Conservation (phyloP, 2,797 vertebrate species). For the Hippoglossus hippoglossus region DNA sequence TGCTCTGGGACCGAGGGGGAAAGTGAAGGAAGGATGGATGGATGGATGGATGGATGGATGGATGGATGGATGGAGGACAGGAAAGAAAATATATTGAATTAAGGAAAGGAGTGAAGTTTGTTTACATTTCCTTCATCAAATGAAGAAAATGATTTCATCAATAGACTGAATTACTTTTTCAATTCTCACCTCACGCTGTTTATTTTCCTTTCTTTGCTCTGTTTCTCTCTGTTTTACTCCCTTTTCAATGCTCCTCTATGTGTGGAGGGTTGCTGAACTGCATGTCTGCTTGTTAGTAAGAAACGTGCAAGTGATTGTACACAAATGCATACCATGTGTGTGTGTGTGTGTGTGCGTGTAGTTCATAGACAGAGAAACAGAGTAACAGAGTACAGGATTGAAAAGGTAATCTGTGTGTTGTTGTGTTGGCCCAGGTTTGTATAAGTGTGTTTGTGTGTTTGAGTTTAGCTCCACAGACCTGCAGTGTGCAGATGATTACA, state of each 20-base stretch:
- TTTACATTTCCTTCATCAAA: constrained; percentile 77
- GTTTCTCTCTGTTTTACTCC: constrained; percentile 36
- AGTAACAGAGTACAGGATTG: constrained; percentile 12
- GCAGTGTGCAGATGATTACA: constrained; percentile 75
- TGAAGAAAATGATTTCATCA: constrained; percentile 74
- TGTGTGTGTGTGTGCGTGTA: background rate
- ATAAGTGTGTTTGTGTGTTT: constrained; percentile 32
- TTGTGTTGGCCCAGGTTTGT: background rate
- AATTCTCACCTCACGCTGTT: constrained; percentile 41
- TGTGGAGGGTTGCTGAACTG: constrained; percentile 64
- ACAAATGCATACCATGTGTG: constrained; percentile 3
- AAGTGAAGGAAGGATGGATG: constrained; percentile 32
- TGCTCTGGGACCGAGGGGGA: constrained; percentile 22
- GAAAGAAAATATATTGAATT: constrained; percentile 67
- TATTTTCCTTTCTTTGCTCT: constrained; percentile 54
- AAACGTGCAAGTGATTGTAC: constrained; percentile 10
- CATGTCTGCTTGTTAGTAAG: constrained; percentile 48
- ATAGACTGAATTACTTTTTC: constrained; percentile 69
- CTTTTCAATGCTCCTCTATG: constrained; percentile 20
- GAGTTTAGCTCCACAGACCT: constrained; percentile 52
- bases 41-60: constrained; percentile 23
- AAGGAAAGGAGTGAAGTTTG: constrained; percentile 60
- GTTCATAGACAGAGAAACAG: constrained; percentile 14
- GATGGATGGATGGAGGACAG: constrained; percentile 35
- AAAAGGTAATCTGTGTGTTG: constrained; percentile 22